Evolutionary conservation across 2,888 invertebrate species (phyloP).

Genomic region (Oegoconia quadripuncta): DNA sequence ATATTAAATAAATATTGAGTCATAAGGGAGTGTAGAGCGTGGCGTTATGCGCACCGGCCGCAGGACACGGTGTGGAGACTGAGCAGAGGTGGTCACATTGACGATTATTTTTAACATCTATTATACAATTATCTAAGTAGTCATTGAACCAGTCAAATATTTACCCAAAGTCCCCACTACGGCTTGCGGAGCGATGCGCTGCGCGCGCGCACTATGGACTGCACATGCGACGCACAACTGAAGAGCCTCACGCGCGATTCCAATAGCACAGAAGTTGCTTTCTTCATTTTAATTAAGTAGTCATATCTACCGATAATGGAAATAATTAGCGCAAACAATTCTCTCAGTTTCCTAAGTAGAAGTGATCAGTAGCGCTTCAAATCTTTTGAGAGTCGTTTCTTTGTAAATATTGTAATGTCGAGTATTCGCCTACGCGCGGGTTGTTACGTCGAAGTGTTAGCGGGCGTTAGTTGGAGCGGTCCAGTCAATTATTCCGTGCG

Average conservation of each 20-base stretch:
- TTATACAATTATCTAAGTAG: too few relatives aligned
- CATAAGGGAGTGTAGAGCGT: constrained; percentile 45
- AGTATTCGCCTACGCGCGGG: constrained; percentile 64
- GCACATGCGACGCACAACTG: constrained; percentile 64
- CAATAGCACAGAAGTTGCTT: constrained; percentile 70
- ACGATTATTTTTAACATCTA: too few relatives aligned
- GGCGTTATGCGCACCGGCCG: constrained; percentile 25
- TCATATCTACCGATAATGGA: constrained; percentile 64
- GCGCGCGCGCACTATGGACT: constrained; percentile 20
- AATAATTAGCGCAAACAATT: constrained; percentile 63
- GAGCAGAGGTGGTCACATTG: too few relatives aligned
- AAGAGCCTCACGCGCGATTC: constrained; percentile 61
- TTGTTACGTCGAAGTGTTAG: constrained; percentile 36
- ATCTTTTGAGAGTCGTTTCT: constrained; percentile 58
- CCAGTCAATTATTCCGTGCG: constrained; percentile 74
- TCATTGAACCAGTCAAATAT: too few relatives aligned
- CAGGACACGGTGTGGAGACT: too few relatives aligned
- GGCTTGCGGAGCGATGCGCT: constrained; percentile 19
- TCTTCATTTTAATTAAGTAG: constrained; percentile 73
- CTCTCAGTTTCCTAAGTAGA: constrained; percentile 74
- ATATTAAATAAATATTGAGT: constrained; percentile 51
- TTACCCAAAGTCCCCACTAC: too few relatives aligned
- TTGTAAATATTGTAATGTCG: constrained; percentile 73
- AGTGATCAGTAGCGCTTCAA: constrained; percentile 74
- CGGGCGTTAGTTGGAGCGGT: constrained; percentile 42